Percentiles rank a stretch among this genome's conserved stretches.
Evolutionary conservation across 2,113 vertebrate species (phyloP).

Genomic region (Poeciliopsis turrubarensis): DNA sequence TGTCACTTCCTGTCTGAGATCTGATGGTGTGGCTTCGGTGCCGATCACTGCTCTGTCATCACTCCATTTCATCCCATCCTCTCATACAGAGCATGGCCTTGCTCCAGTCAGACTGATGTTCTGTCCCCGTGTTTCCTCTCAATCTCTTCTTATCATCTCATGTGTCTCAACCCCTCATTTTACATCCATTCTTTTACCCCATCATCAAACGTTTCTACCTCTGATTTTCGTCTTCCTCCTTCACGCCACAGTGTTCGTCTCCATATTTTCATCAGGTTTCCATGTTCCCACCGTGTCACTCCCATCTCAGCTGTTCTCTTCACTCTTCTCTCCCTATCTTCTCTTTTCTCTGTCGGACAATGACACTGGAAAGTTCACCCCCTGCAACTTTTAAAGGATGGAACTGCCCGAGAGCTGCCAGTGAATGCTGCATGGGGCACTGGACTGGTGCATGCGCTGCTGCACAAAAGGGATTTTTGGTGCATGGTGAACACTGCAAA

Average conservation of each 20-base stretch:
- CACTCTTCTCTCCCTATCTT: slow-evolving; percentile 70
- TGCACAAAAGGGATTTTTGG: slow-evolving; percentile 34
- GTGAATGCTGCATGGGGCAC: slow-evolving; percentile 83
- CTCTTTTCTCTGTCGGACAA: slow-evolving; percentile 70
- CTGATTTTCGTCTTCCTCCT: background rate
- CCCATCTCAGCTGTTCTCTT: slow-evolving; percentile 29
- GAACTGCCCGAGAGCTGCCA: slow-evolving; percentile 67
- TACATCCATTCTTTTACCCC: background rate
- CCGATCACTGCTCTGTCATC: slow-evolving; percentile 17
- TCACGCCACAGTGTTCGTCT: slow-evolving; percentile 5
- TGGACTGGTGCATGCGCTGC: slow-evolving; percentile 80
- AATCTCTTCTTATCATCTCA: slow-evolving; percentile 2
- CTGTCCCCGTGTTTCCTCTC: slow-evolving; percentile 36
- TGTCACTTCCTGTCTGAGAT: slow-evolving; percentile 26
- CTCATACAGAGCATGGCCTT: slow-evolving; percentile 50
- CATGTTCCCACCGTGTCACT: slow-evolving; percentile 13
- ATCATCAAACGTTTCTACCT: slow-evolving; percentile 4
- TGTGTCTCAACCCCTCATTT: background rate
- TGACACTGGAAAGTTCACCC: slow-evolving; percentile 64
- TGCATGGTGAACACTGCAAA: slow-evolving; percentile 73
- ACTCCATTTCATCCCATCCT: slow-evolving; percentile 12
- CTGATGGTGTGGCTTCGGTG: slow-evolving; percentile 13
- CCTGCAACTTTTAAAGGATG: slow-evolving; percentile 65
- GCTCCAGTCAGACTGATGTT: slow-evolving; percentile 28
- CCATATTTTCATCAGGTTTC: slow-evolving; percentile 6